Conservation (phyloP, 1,140 invertebrate genomes). For the Drosophila littoralis region DNA sequence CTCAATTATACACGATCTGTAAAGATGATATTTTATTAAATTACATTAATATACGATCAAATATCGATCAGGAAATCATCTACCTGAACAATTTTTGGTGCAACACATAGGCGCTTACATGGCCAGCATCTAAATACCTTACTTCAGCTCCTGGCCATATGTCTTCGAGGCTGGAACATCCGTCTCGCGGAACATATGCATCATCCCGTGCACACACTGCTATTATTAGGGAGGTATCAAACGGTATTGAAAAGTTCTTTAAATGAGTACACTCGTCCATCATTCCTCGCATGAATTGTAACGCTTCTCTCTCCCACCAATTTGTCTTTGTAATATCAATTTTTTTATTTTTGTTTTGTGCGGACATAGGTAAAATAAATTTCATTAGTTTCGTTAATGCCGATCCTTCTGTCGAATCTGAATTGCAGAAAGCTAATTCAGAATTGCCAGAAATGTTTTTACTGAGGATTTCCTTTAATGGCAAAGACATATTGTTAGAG, state of each 20-base stretch:
- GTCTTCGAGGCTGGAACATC: conserved; percentile 91
- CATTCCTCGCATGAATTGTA: conserved; percentile 98
- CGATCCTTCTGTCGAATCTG: conserved; percentile 29
- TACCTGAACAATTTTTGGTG: conserved; percentile 95
- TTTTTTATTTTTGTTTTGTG: conserved; percentile 53
- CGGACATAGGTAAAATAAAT: conserved; percentile 63
- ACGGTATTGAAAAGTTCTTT: conserved; percentile 94
- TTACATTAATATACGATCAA: neutral
- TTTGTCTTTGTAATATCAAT: conserved; percentile 86
- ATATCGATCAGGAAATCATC: too few relatives aligned
- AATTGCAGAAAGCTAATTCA: conserved; percentile 10
- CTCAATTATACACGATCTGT: conserved; percentile 87
- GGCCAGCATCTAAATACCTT: conserved; percentile 94
- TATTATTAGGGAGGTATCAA: conserved; percentile 94
- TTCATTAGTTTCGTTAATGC: conserved; percentile 79
- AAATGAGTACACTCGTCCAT: conserved; percentile 99
- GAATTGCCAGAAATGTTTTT: conserved; percentile 26
- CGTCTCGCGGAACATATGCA: conserved; percentile 95
- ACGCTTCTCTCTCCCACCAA: conserved; percentile 89
- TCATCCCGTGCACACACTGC: conserved; percentile 94
- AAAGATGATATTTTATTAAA: conserved; percentile 53
- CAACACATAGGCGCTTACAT: conserved; percentile 95
- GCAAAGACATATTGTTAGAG: conserved; percentile 35
- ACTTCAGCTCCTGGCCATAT: conserved; percentile 97
- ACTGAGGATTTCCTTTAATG: conserved; percentile 38